Conservation (phyloP, 2,113 vertebrate species). For the Glaucomys volans region DNA sequence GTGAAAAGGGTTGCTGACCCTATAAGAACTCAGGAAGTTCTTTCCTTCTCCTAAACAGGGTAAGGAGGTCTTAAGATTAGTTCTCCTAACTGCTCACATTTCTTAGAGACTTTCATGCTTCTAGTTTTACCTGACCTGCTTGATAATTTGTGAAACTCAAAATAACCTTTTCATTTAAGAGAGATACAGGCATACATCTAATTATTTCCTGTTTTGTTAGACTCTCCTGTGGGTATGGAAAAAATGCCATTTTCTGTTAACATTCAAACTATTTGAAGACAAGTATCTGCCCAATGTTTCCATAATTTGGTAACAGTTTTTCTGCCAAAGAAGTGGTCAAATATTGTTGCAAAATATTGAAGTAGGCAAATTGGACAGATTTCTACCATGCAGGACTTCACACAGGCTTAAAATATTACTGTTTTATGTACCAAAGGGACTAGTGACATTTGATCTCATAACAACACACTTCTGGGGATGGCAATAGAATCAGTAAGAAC, state of each 20-base stretch:
- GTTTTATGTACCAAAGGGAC: neutral
- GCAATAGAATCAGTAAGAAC: neutral
- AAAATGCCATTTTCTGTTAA: constrained; percentile 40
- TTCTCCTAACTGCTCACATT: neutral
- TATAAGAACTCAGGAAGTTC: neutral
- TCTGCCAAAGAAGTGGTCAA: constrained; percentile 13
- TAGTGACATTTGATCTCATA: neutral
- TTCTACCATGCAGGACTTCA: neutral
- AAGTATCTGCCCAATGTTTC: neutral
- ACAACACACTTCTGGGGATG: neutral
- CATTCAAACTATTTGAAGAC: constrained; percentile 23
- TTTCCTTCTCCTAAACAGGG: neutral
- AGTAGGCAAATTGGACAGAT: neutral
- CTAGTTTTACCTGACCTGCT: neutral
- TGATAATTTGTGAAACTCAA: neutral
- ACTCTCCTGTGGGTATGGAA: neutral
- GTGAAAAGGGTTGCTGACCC: neutral
- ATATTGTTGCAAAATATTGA: neutral
- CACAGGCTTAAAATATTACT: neutral
- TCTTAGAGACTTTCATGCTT: neutral
- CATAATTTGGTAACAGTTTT: neutral
- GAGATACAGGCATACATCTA: neutral
- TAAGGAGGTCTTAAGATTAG: neutral
- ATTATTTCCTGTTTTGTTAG: constrained; percentile 46
- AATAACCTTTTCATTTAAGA: constrained; percentile 39